Percentiles rank a stretch among this genome's conserved stretches.
phyloP scores from a whole-genome alignment of 1,140 invertebrate genomes.

The Drosophila watanabei region DNA sequence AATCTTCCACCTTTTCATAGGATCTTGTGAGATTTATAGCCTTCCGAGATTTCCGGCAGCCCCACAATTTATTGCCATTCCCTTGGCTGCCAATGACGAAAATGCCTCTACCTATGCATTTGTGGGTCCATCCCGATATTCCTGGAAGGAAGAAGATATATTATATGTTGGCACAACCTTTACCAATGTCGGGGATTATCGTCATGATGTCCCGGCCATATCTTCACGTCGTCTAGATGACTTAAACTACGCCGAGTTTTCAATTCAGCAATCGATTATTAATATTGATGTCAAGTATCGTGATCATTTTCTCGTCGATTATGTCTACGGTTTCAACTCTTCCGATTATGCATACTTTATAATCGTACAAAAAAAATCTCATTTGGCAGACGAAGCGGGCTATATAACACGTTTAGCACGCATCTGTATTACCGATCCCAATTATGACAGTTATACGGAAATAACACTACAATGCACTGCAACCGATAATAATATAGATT shows the following conservation, averaged over 20 bases:
- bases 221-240: conserved; percentile 93
- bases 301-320: conserved; percentile 97
- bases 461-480: conserved; percentile 94
- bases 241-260: conserved; percentile 92
- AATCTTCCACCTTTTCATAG: conserved; percentile 29
- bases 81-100: conserved; percentile 96
- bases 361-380: conserved; percentile 96
- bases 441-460: conserved; percentile 98
- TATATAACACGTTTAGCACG: conserved; percentile 96
- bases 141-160: conserved; percentile 92
- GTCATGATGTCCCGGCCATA: conserved; percentile 97
- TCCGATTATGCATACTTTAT: conserved; percentile 98
- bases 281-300: conserved; percentile 97
- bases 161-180: conserved; percentile 98
- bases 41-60: conserved; percentile 91
- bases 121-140: conserved; percentile 95
- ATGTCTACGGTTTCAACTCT: conserved; percentile 98
- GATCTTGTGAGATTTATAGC: conserved; percentile 95
- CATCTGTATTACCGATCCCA: conserved; percentile 96
- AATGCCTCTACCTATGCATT: conserved; percentile 97
- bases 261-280: conserved; percentile 95
- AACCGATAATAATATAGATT: conserved; percentile 87
- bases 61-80: conserved; percentile 91
- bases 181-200: conserved; percentile 95
- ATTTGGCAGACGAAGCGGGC: conserved; percentile 94